Evolutionary conservation across 2,888 invertebrate genomes (phyloP).

Genomic region (Aleiodes leptofemur): DNA sequence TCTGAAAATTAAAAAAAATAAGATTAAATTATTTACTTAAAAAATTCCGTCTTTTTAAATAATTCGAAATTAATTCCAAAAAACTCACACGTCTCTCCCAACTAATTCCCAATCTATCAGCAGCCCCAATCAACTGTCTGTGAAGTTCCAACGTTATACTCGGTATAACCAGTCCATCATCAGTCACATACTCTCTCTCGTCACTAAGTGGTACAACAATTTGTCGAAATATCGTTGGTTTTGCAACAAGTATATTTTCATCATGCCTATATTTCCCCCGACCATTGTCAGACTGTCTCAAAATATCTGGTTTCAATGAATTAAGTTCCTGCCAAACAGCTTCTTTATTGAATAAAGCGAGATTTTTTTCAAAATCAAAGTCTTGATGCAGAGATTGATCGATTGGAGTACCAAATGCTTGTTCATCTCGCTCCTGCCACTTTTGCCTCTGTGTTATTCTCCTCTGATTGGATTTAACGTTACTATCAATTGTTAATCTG

Average conservation of each 20-base stretch:
- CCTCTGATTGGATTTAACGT: constrained; percentile 75
- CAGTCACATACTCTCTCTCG: constrained; percentile 83
- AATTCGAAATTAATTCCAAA: too few relatives aligned
- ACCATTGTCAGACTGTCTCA: constrained; percentile 76
- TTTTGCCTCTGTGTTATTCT: constrained; percentile 71
- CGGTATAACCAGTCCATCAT: constrained; percentile 89
- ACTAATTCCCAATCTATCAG: constrained; percentile 82
- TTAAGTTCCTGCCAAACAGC: constrained; percentile 87
- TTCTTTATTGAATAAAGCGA: constrained; percentile 92
- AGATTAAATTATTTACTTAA: too few relatives aligned
- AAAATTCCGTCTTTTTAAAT: too few relatives aligned
- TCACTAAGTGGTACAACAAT: constrained; percentile 83
- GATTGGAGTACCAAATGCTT: constrained; percentile 86
- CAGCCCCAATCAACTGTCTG: constrained; percentile 81
- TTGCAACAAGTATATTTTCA: constrained; percentile 87
- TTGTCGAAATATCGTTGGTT: constrained; percentile 81
- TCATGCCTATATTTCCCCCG: constrained; percentile 85
- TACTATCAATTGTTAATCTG: constrained; percentile 61
- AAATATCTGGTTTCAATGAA: constrained; percentile 80
- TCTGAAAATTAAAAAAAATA: too few relatives aligned
- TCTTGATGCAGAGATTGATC: constrained; percentile 84
- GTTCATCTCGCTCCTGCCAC: constrained; percentile 80
- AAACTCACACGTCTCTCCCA: constrained; percentile 77
- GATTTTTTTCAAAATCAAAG: constrained; percentile 96
- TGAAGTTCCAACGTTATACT: constrained; percentile 83